A percentile compares a stretch with the other conserved stretches of the same genome.
These are phyloP conservation scores for Epinephelus awoara DNA, from an alignment of 2,797 vertebrate genomes.

Conservation along the genomic window DNA sequence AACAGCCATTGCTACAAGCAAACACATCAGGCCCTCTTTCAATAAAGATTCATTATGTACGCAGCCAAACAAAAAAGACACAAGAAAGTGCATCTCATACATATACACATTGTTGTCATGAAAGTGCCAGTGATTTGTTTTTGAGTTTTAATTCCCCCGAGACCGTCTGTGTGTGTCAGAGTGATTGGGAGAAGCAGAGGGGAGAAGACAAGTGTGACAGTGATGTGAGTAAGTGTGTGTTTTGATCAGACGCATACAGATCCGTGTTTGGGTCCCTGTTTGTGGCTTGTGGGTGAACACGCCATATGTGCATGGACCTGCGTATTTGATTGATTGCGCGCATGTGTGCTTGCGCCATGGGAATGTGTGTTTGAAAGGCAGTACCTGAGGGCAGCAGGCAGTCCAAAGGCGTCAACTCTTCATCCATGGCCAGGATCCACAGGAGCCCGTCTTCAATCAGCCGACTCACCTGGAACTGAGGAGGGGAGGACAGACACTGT, in stretches of 20 bases:
- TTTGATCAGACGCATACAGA: conserved; percentile 46
- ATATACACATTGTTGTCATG: conserved; percentile 51
- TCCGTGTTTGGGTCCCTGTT: not conserved
- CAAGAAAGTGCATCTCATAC: conserved; percentile 35
- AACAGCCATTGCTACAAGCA: conserved; percentile 20
- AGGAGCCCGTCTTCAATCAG: conserved; percentile 54
- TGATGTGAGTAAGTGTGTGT: conserved; percentile 44
- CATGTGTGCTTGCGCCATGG: conserved; percentile 10
- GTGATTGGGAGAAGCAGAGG: conserved; percentile 42
- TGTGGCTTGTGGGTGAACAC: conserved; percentile 9
- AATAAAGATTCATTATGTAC: conserved; percentile 37
- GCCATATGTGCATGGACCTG: not conserved
- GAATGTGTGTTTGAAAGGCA: conserved; percentile 36
- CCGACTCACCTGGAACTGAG: conserved; percentile 53
- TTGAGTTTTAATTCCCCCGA: conserved; percentile 53
- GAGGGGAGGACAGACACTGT: conserved; percentile 30
- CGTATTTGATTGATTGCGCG: conserved; percentile 31
- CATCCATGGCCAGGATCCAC: conserved; percentile 75
- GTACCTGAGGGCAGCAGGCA: conserved; percentile 85
- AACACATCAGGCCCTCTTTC: conserved; percentile 29
- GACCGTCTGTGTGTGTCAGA: conserved; percentile 44
- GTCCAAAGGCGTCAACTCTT: conserved; percentile 83
- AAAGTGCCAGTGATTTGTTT: conserved; percentile 65
- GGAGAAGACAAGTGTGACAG: conserved; percentile 63
- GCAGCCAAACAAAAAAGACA: conserved; percentile 9